Conservation (phyloP, 2,113 vertebrate species). For the Cyprinodon brontotheroides region DNA sequence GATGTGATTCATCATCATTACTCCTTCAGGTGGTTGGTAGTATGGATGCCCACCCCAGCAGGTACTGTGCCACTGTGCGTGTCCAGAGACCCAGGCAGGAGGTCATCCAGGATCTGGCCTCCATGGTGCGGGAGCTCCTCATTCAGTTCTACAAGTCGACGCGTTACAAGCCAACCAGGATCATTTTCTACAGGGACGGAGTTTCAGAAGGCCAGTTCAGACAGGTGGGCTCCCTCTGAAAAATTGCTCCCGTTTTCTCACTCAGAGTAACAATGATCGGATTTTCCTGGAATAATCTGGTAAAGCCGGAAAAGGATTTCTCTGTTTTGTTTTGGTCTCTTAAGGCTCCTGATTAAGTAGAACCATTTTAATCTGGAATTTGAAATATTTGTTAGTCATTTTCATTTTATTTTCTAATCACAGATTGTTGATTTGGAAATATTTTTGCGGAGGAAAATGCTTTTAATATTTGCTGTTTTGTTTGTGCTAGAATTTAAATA, state of each 20-base stretch:
- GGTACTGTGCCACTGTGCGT: conserved; percentile 97
- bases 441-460: background rate
- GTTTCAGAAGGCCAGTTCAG: conserved; percentile 98
- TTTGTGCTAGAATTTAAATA: no score
- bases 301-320: background rate
- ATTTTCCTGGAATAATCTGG: background rate
- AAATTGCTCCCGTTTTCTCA: background rate
- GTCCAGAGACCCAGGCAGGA: conserved; percentile 97
- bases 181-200: conserved; percentile 94
- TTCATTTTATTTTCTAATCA: background rate
- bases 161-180: conserved; percentile 97
- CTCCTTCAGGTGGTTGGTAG: conserved; percentile 92
- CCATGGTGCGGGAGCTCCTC: conserved; percentile 97
- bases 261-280: background rate
- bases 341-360: background rate
- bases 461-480: background rate
- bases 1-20: rapidly evolving
- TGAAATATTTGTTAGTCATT: background rate
- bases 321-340: background rate
- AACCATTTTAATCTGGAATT: background rate
- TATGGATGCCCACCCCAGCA: conserved; percentile 98
- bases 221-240: conserved; percentile 81
- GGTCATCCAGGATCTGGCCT: conserved; percentile 97
- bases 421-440: background rate
- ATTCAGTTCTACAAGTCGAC: conserved; percentile 99